phyloP scores from a whole-genome alignment of 2,113 vertebrate genomes.

The Scartelaos histophorus region DNA sequence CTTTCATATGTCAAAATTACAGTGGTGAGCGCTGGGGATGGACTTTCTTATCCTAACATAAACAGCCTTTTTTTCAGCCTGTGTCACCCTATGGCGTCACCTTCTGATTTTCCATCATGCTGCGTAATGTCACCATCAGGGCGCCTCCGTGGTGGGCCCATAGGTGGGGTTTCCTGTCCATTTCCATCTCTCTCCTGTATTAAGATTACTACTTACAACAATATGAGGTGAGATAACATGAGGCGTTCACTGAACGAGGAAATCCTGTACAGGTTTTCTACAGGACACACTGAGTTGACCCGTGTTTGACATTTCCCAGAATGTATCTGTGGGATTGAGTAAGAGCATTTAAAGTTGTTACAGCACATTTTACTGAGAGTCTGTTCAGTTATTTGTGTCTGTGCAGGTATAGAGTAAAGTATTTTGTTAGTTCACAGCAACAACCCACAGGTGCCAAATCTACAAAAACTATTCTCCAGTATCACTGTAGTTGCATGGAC shows the following conservation, averaged over 20 bases:
- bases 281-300: conserved; percentile 56
- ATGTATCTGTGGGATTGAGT: conserved; percentile 24
- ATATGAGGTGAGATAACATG: conserved; percentile 50
- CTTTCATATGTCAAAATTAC: conserved; percentile 18
- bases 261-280: conserved; percentile 67
- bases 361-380: not conserved
- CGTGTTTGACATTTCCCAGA: conserved; percentile 49
- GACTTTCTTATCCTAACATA: conserved; percentile 1
- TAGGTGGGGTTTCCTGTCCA: conserved; percentile 53
- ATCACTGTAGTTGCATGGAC: too few species aligned
- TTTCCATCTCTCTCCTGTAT: conserved; percentile 49
- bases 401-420: too few species aligned
- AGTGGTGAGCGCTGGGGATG: not conserved
- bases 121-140: conserved; percentile 58
- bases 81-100: not conserved
- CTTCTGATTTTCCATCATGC: conserved; percentile 32
- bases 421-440: too few species aligned
- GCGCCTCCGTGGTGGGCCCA: conserved; percentile 28
- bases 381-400: too few species aligned
- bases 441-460: too few species aligned
- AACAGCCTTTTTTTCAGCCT: not conserved
- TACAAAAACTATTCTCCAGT: too few species aligned
- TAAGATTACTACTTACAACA: conserved; percentile 51
- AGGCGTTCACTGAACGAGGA: conserved; percentile 71
- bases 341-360: conserved; percentile 3